Evolutionary conservation across 2,888 invertebrate species (phyloP).

Genomic region (Carabus problematicus): DNA sequence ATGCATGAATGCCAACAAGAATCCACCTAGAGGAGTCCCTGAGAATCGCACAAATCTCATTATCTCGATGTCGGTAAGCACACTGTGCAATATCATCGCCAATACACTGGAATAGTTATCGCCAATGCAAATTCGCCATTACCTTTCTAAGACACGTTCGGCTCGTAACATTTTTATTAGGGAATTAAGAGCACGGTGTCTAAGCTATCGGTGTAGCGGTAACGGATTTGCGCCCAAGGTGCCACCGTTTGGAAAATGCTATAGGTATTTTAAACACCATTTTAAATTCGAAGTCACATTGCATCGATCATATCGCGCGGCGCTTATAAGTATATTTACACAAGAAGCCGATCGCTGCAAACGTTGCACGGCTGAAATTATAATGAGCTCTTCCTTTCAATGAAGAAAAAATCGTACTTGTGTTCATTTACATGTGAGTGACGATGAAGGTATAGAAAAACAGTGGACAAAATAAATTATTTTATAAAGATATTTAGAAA

Average conservation of each 20-base stretch:
- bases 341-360: background rate
- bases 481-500: no score
- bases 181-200: conserved; percentile 38
- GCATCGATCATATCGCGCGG: conserved; percentile 37
- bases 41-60: no score
- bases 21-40: no score
- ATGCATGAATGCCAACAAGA: no score
- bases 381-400: background rate
- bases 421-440: no score
- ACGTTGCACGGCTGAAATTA: conserved; percentile 1
- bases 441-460: no score
- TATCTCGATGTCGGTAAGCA: no score
- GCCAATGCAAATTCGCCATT: conserved; percentile 38
- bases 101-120: no score
- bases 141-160: conserved; percentile 42
- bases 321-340: conserved; percentile 34
- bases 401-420: no score
- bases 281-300: conserved; percentile 43
- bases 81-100: no score
- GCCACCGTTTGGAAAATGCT: conserved; percentile 16
- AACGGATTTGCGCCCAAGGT: conserved; percentile 9
- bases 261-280: conserved; percentile 39
- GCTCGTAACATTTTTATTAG: conserved; percentile 43
- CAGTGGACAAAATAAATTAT: no score
- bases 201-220: conserved; percentile 30